Evolutionary conservation across 2,888 invertebrate genomes (phyloP).

Genomic region (Beris chalybata): DNA sequence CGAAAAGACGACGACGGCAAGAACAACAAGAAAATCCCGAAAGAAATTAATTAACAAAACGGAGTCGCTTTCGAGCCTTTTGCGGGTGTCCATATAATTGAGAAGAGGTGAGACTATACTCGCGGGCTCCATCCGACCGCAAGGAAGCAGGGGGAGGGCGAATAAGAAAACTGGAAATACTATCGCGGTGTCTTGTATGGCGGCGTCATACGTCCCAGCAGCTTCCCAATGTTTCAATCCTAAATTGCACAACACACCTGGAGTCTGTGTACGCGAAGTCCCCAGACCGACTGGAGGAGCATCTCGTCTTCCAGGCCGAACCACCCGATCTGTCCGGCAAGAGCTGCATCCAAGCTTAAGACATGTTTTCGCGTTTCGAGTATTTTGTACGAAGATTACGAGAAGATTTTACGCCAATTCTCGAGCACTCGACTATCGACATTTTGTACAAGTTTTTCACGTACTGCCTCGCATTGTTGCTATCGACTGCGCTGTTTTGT

Average conservation of each 20-base stretch:
- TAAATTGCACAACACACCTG: too few relatives aligned
- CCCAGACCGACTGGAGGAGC: too few relatives aligned
- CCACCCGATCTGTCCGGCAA: background rate
- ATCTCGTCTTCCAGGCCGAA: too few relatives aligned
- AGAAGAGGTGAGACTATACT: too few relatives aligned
- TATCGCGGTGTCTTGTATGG: slow-evolving; percentile 17
- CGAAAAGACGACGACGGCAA: too few relatives aligned
- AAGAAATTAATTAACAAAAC: slow-evolving; percentile 30
- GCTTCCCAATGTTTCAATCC: background rate
- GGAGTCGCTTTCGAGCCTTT: slow-evolving; percentile 5
- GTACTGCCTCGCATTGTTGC: too few relatives aligned
- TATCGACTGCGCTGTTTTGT: too few relatives aligned
- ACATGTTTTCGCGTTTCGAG: slow-evolving; percentile 22
- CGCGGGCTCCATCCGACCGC: too few relatives aligned
- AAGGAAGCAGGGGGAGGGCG: too few relatives aligned
- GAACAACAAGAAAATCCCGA: slow-evolving; percentile 10
- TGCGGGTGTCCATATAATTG: too few relatives aligned
- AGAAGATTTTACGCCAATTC: slow-evolving; percentile 17
- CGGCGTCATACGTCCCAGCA: slow-evolving; percentile 13
- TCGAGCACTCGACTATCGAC: background rate
- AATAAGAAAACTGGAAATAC: background rate
- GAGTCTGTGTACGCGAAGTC: too few relatives aligned
- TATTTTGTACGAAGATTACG: slow-evolving; percentile 27
- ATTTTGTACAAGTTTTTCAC: too few relatives aligned
- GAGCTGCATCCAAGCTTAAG: slow-evolving; percentile 14